Percentiles rank a stretch among this genome's conserved stretches.
Conservation (phyloP, 2,888 invertebrate species). For the Meiosimyza platycephala region DNA sequence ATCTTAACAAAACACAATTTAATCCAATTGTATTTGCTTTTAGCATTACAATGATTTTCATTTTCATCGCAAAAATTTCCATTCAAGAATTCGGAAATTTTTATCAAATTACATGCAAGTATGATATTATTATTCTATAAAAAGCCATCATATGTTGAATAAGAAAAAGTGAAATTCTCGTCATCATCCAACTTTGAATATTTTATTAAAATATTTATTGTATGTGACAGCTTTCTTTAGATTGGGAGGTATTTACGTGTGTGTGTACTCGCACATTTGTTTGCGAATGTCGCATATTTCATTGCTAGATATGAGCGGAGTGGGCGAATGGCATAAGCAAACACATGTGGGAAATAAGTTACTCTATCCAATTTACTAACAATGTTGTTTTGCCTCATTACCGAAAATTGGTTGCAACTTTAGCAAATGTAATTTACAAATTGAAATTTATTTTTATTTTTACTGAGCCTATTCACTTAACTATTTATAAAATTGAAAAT, state of each 20-base stretch:
- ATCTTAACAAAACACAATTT: slow-evolving; percentile 20
- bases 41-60: background rate
- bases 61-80: background rate
- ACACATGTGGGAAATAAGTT: too few species aligned
- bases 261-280: background rate
- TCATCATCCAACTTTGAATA: slow-evolving; percentile 23
- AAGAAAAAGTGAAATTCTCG: background rate
- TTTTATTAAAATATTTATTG: slow-evolving; percentile 7
- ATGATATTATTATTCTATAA: background rate
- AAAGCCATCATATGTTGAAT: too few species aligned
- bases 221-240: too few species aligned
- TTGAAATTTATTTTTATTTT: too few species aligned
- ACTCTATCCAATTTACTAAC: too few species aligned
- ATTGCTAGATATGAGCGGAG: background rate
- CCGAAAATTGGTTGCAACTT: too few species aligned
- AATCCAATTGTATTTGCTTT: slow-evolving; percentile 21
- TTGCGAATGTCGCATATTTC: slow-evolving; percentile 10
- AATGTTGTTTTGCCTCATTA: too few species aligned
- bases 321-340: too few species aligned
- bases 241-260: background rate
- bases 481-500: too few species aligned
- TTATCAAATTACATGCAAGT: background rate
- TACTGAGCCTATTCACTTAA: too few species aligned
- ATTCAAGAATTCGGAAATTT: background rate
- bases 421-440: too few species aligned